Evolutionary conservation across 2,797 vertebrate species (phyloP).

Genomic region (Geotrypetes seraphini): DNA sequence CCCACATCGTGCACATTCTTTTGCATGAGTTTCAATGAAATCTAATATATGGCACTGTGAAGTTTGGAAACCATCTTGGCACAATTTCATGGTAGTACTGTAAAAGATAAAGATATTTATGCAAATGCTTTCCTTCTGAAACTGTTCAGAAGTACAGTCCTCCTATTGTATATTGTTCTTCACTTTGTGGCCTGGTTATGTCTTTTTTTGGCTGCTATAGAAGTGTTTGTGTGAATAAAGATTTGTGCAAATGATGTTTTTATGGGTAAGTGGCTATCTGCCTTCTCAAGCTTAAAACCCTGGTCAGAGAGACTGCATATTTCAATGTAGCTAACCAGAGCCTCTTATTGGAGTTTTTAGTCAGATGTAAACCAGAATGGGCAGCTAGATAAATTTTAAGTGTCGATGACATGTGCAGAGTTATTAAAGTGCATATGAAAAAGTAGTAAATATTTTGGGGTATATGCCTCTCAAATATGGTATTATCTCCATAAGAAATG

Average conservation of each 20-base stretch:
- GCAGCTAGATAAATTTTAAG: too few relatives aligned
- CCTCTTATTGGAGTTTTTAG: too few relatives aligned
- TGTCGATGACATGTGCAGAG: too few relatives aligned
- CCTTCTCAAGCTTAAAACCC: constrained; percentile 22
- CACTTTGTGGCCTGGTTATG: constrained; percentile 28
- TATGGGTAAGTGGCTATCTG: constrained; percentile 32
- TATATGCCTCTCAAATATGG: too few relatives aligned
- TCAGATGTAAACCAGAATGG: too few relatives aligned
- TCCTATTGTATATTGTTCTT: constrained; percentile 23
- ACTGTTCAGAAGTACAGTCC: constrained; percentile 18
- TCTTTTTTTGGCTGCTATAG: constrained; percentile 28
- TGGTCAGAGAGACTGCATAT: constrained; percentile 15
- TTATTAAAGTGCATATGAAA: too few relatives aligned
- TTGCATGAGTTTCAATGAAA: constrained; percentile 32
- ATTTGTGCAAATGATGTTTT: constrained; percentile 42
- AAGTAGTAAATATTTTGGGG: too few relatives aligned
- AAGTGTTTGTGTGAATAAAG: constrained; percentile 40
- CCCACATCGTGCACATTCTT: constrained; percentile 19
- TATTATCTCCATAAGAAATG: too few relatives aligned
- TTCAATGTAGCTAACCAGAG: constrained; percentile 1
- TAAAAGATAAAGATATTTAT: constrained; percentile 26
- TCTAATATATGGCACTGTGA: constrained; percentile 33
- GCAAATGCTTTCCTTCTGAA: constrained; percentile 16
- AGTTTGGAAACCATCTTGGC: constrained; percentile 25
- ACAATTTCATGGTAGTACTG: constrained; percentile 28